Percentiles rank a stretch among this genome's conserved stretches.
Conservation (phyloP, 2,888 invertebrate species). For the Argyra leucocephala region DNA sequence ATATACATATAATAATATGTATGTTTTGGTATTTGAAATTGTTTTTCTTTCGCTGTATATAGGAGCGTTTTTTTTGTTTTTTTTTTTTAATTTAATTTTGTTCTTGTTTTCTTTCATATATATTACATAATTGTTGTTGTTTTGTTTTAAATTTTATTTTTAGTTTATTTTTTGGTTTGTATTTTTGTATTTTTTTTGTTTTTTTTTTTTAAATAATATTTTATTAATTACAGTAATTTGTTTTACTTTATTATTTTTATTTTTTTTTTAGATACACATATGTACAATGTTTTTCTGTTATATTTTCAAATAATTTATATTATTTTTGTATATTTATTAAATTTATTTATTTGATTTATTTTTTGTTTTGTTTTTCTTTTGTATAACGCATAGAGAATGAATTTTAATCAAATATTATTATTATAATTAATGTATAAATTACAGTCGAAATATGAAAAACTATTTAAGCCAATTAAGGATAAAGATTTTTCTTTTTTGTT, state of each 20-base stretch:
- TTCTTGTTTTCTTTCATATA: background rate
- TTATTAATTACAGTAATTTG: background rate
- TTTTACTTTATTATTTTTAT: background rate
- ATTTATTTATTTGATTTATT: background rate
- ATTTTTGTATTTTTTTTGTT: background rate
- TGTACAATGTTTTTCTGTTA: background rate
- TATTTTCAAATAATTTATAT: no score
- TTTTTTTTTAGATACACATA: slow-evolving; percentile 2
- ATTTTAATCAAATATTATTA: background rate
- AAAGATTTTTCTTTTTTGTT: background rate
- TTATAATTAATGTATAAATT: background rate
- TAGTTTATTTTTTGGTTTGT: background rate
- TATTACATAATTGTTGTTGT: background rate
- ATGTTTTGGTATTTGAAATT: background rate
- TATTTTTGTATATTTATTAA: background rate
- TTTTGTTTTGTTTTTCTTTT: background rate
- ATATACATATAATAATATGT: background rate
- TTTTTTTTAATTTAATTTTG: background rate
- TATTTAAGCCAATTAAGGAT: no score
- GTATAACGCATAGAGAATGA: background rate
- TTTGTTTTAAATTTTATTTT: background rate
- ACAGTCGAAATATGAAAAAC: no score
- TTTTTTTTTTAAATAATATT: background rate
- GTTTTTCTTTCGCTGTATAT: background rate
- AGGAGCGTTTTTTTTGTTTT: background rate